Evolutionary conservation across 2,888 invertebrate genomes (phyloP).

Genomic region (Frankliniella intonsa): DNA sequence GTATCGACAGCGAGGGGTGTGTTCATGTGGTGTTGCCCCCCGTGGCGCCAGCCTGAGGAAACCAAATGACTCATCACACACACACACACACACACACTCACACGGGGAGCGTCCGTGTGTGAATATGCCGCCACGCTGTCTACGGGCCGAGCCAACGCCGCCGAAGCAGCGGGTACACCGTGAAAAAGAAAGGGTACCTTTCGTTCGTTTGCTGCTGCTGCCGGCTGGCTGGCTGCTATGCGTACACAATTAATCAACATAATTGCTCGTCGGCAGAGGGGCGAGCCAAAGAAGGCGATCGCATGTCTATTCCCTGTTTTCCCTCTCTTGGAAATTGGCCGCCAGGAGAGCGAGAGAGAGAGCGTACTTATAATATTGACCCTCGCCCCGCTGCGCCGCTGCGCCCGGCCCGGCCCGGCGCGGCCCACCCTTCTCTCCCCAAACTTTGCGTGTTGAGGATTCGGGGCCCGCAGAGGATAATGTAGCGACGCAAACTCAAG

Average conservation of each 20-base stretch:
- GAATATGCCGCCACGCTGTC: constrained; percentile 23
- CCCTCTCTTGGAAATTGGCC: constrained; percentile 7
- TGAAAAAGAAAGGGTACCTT: neutral
- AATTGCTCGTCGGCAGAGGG: neutral
- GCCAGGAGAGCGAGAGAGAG: neutral
- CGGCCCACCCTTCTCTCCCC: neutral
- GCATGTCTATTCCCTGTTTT: constrained; percentile 25
- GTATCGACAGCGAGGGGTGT: neutral
- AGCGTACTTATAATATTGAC: neutral
- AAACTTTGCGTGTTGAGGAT: constrained; percentile 17
- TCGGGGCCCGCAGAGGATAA: neutral
- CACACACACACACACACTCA: constrained; percentile 5
- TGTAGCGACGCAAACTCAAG: constrained; percentile 5
- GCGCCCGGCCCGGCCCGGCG: neutral
- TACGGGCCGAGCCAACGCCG: neutral
- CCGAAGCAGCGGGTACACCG: neutral
- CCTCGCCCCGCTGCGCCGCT: neutral
- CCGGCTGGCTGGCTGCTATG: neutral
- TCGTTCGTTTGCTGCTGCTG: neutral
- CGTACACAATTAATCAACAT: constrained; percentile 21
- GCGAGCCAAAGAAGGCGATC: neutral
- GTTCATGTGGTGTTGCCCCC: neutral
- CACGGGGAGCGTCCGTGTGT: neutral
- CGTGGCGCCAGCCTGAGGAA: neutral
- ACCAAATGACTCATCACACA: constrained; percentile 13